Evolutionary conservation across 2,113 vertebrate species (phyloP), one percentile per base, ranked within the genome.

Genomic region (Tichodroma muraria): DNA sequence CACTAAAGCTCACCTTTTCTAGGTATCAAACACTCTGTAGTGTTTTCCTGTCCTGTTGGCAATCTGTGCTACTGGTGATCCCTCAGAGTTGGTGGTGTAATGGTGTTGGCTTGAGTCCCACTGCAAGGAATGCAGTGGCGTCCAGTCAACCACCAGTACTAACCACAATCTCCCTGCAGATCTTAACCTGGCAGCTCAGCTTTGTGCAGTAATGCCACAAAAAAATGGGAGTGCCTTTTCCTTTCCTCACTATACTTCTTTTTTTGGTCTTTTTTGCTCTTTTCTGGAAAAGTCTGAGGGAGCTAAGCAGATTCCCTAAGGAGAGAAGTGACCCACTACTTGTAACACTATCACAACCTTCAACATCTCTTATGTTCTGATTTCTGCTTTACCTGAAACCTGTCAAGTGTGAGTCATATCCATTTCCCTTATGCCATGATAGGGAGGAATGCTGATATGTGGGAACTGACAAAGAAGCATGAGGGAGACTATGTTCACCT

Each of bases 361-460:
- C 57, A 89, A 13, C 21, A 66, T 10, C 50, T 56, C 38, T 59
- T 59, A 50, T 38, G 25, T 54, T 90, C 70, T 81, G 37, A 89
- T 90, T 38, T 88, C 56, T 94, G 44, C 65, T 75, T 63, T 78
- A 86, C 86, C 72, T 86, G 90, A 93, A 94, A 79, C 40, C 47
- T 66, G n/a, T 66, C 40, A 56, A 94, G 60, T 38, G 18, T 92
- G 77, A 96, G 69, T 93, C 92, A 95, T 31, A n/a, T 84, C 77
- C 80, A 80, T 90, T 89, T 92, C 60, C 94, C 72, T 64, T 86
- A 82, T 93, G 92, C 82, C 88, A 70, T 11, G 54, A 76, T 21
- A 64, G 28, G 30, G 71, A 95, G 69, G 90, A 96, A 96, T 92
- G 92, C 77, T 89, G 89, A 78, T 95, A 92, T 88, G 83, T 95